These are phyloP conservation scores for Galago senegalensis DNA, from an alignment of 2,797 vertebrate species.

Conservation along the genomic window DNA sequence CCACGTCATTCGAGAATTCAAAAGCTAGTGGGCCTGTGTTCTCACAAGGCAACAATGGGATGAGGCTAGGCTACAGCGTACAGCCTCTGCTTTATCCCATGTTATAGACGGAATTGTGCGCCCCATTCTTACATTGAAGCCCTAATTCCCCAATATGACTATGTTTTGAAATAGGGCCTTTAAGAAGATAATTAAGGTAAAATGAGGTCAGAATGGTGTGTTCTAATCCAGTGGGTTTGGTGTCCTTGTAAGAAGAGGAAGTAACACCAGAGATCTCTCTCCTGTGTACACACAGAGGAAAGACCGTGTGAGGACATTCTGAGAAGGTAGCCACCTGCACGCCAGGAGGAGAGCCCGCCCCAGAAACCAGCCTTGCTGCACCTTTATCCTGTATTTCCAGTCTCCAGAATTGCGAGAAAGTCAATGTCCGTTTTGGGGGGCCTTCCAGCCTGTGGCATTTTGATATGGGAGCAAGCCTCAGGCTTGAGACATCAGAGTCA, in stretches of 20 bases:
- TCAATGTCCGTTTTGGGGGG: background rate
- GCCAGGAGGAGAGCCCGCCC: background rate
- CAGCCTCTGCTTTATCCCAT: background rate
- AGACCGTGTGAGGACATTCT: background rate
- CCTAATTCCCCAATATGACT: background rate
- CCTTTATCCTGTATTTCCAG: background rate
- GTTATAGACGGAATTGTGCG: background rate
- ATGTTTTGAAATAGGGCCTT: background rate
- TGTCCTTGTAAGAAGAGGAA: background rate
- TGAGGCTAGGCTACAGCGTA: background rate
- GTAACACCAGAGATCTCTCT: no score
- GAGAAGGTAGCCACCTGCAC: background rate
- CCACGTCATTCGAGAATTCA: background rate
- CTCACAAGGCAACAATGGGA: background rate
- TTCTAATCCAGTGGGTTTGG: background rate
- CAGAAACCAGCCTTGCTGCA: background rate
- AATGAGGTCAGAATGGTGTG: background rate
- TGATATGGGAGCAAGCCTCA: background rate
- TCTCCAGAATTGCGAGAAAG: background rate
- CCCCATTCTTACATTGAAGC: background rate
- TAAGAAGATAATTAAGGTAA: background rate
- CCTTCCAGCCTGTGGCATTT: background rate
- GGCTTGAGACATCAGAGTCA: background rate
- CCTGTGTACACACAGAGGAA: background rate
- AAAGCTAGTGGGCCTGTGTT: background rate